phyloP scores from a whole-genome alignment of 1,140 invertebrate genomes.

The Helicorthomorpha holstii region DNA sequence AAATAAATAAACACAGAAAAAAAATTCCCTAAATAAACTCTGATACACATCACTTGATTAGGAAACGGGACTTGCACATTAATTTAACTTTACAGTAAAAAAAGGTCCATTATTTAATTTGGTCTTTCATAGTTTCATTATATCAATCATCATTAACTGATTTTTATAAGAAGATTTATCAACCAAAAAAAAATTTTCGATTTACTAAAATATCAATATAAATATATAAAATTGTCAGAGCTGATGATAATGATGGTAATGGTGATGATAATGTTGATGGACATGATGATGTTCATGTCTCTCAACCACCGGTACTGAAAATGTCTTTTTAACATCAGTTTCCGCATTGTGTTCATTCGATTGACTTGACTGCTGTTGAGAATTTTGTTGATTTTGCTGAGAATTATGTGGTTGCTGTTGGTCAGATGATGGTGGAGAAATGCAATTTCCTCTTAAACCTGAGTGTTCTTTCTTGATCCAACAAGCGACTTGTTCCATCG shows the following conservation, averaged over 20 bases:
- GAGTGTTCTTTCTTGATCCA: constrained; percentile 28
- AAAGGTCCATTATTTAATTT: too few relatives aligned
- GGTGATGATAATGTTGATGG: constrained; percentile 65
- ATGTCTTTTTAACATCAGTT: background rate
- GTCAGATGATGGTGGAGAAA: constrained; percentile 3
- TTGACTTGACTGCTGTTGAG: background rate
- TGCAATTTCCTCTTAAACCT: constrained; percentile 11
- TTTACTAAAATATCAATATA: too few relatives aligned
- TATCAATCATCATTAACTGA: too few relatives aligned
- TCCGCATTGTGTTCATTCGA: constrained; percentile 6
- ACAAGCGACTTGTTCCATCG: constrained; percentile 42
- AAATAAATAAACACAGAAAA: too few relatives aligned
- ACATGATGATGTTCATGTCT: constrained; percentile 45
- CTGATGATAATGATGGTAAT: constrained; percentile 53
- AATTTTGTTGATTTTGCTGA: constrained; percentile 1
- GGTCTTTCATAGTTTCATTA: too few relatives aligned
- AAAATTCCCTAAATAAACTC: too few relatives aligned
- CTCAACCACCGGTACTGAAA: constrained; percentile 21
- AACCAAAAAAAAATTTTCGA: too few relatives aligned
- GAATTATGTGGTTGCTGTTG: constrained; percentile 8
- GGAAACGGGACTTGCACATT: too few relatives aligned
- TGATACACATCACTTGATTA: too few relatives aligned
- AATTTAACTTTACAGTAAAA: too few relatives aligned
- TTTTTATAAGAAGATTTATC: too few relatives aligned
- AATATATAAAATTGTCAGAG: constrained; percentile 3